Evolutionary conservation across 1,140 invertebrate species (phyloP).

Genomic region (Achatina immaculata): DNA sequence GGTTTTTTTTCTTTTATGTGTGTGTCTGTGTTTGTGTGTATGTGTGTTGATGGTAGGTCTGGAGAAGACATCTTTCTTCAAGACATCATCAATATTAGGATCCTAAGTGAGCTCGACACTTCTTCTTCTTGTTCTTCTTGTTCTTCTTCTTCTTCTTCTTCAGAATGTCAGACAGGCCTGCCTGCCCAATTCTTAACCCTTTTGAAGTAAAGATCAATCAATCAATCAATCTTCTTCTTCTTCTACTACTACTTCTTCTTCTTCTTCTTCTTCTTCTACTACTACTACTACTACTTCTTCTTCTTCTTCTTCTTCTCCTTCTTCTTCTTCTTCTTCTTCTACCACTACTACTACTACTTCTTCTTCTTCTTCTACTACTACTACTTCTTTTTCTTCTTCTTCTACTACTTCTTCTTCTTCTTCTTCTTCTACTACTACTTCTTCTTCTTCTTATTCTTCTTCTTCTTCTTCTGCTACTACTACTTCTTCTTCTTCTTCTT

Average conservation of each 20-base stretch:
- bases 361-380: neutral
- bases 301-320: neutral
- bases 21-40: too few species aligned
- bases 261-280: neutral
- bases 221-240: neutral
- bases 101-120: too few species aligned
- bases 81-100: too few species aligned
- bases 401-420: slow-evolving; percentile 12
- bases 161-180: too few species aligned
- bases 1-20: too few species aligned
- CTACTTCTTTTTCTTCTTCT: neutral
- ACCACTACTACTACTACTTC: neutral
- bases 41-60: too few species aligned
- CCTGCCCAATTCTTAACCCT: too few species aligned
- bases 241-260: slow-evolving; percentile 14
- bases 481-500: neutral
- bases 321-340: neutral
- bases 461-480: neutral
- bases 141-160: too few species aligned
- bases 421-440: neutral
- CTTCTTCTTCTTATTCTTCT: neutral
- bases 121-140: neutral
- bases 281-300: neutral
- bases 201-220: too few species aligned
- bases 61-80: too few species aligned